phyloP scores from a whole-genome alignment of 2,113 vertebrate genomes.

The Perognathus longimembris region DNA sequence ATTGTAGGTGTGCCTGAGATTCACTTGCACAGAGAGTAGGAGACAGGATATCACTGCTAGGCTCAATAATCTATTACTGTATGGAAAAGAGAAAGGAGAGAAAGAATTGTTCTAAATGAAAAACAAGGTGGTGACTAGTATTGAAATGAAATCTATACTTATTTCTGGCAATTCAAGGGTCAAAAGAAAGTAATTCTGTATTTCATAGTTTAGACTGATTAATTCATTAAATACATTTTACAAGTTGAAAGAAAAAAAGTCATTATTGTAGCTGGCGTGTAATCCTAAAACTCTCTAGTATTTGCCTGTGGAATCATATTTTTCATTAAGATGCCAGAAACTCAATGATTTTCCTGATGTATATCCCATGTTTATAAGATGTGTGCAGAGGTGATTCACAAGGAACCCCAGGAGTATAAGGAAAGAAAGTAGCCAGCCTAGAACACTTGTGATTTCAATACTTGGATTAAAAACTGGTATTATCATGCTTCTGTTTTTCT shows the following conservation, averaged over 20 bases:
- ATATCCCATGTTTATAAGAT: background rate
- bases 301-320: conserved; percentile 12
- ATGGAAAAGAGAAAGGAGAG: background rate
- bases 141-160: background rate
- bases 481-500: background rate
- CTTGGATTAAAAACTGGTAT: background rate
- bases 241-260: conserved; percentile 3
- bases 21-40: background rate
- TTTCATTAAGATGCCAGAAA: conserved; percentile 22
- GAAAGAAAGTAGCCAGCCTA: background rate
- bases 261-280: background rate
- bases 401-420: background rate
- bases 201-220: conserved; percentile 9
- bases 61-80: background rate
- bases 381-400: background rate
- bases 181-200: background rate
- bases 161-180: background rate
- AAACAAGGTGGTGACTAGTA: background rate
- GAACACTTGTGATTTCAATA: background rate
- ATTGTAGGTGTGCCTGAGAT: background rate
- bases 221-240: background rate
- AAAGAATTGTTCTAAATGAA: background rate
- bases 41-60: background rate
- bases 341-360: background rate
- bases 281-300: background rate